A percentile compares a stretch with the other conserved stretches of the same genome.
phyloP scores from a whole-genome alignment of 2,888 invertebrate genomes.

The Parasteatoda lunata region DNA sequence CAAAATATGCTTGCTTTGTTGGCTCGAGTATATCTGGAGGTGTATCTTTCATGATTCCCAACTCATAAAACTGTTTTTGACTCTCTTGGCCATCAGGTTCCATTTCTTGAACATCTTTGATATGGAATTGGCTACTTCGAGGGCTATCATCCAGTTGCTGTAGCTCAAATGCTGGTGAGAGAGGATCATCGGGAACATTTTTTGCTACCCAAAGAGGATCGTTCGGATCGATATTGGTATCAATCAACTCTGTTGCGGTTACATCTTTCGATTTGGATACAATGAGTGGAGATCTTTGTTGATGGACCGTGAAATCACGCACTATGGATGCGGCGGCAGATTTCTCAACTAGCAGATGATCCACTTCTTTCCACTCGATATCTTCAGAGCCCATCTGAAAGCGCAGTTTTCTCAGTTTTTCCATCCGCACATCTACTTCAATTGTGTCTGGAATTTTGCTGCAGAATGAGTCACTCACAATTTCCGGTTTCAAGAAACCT shows the following conservation, averaged over 20 bases:
- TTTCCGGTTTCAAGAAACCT: constrained; percentile 65
- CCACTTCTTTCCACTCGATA: constrained; percentile 64
- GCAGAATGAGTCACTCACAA: constrained; percentile 56
- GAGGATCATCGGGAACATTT: constrained; percentile 24
- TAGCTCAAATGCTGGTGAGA: constrained; percentile 50
- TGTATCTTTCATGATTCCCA: constrained; percentile 46
- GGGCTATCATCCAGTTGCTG: constrained; percentile 64
- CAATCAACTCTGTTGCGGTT: constrained; percentile 21
- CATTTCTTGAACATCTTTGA: constrained; percentile 55
- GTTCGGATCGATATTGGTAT: constrained; percentile 21
- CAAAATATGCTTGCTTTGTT: constrained; percentile 47
- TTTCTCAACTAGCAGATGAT: constrained; percentile 51
- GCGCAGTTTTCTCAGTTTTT: constrained; percentile 55
- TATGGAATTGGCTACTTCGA: constrained; percentile 57
- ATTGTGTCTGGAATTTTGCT: constrained; percentile 55
- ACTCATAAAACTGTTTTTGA: constrained; percentile 44
- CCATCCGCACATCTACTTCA: constrained; percentile 56
- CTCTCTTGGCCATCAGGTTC: constrained; percentile 51
- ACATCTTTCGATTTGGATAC: constrained; percentile 42
- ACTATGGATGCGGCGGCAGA: constrained; percentile 53
- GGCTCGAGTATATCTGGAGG: constrained; percentile 60
- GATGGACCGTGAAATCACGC: constrained; percentile 53
- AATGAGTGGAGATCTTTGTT: constrained; percentile 44
- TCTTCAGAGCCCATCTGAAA: constrained; percentile 61
- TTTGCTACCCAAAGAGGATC: constrained; percentile 24